Conservation (phyloP, 2,797 vertebrate species). For the Sardinella longiceps region DNA sequence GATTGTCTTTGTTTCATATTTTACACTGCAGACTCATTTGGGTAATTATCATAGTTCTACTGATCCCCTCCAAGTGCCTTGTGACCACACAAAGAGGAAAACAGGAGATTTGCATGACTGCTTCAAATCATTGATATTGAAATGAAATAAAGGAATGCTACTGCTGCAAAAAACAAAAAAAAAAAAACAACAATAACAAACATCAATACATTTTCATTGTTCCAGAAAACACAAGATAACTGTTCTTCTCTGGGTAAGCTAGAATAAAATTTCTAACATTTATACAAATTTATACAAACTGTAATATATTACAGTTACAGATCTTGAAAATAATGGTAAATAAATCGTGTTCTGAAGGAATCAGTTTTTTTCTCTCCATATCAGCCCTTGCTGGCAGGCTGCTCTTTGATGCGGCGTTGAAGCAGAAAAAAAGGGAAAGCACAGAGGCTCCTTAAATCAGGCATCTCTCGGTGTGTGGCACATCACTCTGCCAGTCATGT, state of each 20-base stretch:
- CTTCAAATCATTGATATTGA: neutral
- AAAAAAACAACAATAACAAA: neutral
- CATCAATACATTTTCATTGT: neutral
- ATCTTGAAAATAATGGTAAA: neutral
- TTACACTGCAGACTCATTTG: neutral
- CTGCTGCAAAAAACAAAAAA: neutral
- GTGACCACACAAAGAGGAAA: neutral
- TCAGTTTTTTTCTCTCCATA: neutral
- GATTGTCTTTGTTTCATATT: neutral
- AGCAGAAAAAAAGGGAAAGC: slow-evolving; percentile 46
- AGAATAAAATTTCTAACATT: neutral
- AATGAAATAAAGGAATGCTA: neutral
- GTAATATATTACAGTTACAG: neutral
- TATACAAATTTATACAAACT: too few relatives aligned
- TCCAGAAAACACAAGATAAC: neutral
- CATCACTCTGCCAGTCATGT: slow-evolving; percentile 74
- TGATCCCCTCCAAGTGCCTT: neutral
- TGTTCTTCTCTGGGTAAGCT: neutral
- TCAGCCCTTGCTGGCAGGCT: neutral
- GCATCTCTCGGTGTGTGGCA: slow-evolving; percentile 61
- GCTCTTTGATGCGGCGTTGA: neutral
- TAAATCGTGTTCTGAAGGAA: neutral
- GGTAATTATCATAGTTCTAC: neutral
- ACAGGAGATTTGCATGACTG: neutral
- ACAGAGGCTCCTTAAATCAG: slow-evolving; percentile 49